Base-by-base conservation (phyloP, 2,113 vertebrate genomes). In the Actenoides lindsayi region DNA sequence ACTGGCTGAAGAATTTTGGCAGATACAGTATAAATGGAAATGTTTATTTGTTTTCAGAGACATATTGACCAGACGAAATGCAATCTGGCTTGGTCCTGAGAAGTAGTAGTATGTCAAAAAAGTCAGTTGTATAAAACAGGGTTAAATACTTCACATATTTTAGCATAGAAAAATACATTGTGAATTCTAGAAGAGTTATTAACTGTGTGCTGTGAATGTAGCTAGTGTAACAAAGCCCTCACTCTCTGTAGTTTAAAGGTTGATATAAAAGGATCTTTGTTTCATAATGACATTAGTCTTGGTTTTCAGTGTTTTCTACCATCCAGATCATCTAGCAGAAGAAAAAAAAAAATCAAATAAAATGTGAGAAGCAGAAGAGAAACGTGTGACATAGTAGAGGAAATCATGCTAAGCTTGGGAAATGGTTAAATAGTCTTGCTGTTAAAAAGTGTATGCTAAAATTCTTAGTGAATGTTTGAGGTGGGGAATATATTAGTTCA, bases 101-200 rank as follows among this genome's bases (percentile, higher is more conserved):
- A 80, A 93, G 83, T 37, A 62, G 48, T 51, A 91, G 50, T 63
- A 31, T 89, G 95, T 93, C 95, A 83, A 77, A 96, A 96, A 92
- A 75, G 88, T 67, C 27, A 9, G 41, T 42, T 65, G 50, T 73
- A 39, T 89, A 87, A 97, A 95, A 85, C 15, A n/a, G 59, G 51
- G 76, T 94, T 96, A 97, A 96, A 96, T 97, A 37, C 57, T 96
- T 97, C 54, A 80, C 92, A 89, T 97, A 92, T 94, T 96, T 97
- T 75, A 83, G 63, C 2, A 2, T 75, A 83, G 85, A 74, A 91
- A 92, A 96, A 96, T 94, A 94, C 83, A 94, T 39, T 56, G 83
- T 95, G 70, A 95, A 60, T 92, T 71, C 57, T 90, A 37, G 69
- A 65, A 79, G 60, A 93, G 77, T 85, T 93, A 83, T 95, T 96